These are phyloP conservation scores for Umimayanthus kanabou DNA, from an alignment of 92 coral and sea anemone species.

Conservation along the genomic window DNA sequence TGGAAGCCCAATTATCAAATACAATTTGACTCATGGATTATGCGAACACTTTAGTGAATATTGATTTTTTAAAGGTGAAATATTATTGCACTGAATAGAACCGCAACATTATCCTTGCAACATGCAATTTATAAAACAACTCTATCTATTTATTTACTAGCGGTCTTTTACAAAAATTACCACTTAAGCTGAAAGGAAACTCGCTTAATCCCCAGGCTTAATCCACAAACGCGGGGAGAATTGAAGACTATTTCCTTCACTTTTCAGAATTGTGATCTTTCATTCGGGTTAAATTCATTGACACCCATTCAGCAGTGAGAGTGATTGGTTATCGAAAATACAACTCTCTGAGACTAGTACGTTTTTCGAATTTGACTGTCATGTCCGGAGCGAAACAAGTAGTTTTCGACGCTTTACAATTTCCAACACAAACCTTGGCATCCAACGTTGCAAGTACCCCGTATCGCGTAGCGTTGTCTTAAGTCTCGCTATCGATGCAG, in stretches of 20 bases:
- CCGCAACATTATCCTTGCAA: neutral
- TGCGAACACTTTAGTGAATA: neutral
- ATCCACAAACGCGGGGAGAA: neutral
- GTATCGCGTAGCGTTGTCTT: neutral
- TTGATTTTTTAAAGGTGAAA: neutral
- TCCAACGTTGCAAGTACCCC: neutral
- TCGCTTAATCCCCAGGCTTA: neutral
- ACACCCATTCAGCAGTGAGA: neutral
- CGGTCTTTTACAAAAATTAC: conserved; percentile 27
- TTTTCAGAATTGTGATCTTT: neutral
- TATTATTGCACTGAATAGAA: neutral
- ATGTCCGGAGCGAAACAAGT: conserved; percentile 10
- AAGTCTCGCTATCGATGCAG: neutral
- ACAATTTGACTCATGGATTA: neutral
- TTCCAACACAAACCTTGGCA: conserved; percentile 3
- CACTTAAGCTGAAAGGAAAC: neutral
- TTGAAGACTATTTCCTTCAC: neutral
- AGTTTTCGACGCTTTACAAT: neutral
- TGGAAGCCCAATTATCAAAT: neutral
- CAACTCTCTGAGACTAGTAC: neutral
- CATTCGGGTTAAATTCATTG: neutral
- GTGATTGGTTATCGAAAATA: neutral
- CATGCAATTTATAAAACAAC: neutral
- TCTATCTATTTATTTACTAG: conserved; percentile 7
- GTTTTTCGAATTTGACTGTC: neutral